A percentile compares a stretch with the other conserved stretches of the same genome.
Evolutionary conservation across 2,888 invertebrate species (phyloP).

Genomic region (Esperia sulphurella): DNA sequence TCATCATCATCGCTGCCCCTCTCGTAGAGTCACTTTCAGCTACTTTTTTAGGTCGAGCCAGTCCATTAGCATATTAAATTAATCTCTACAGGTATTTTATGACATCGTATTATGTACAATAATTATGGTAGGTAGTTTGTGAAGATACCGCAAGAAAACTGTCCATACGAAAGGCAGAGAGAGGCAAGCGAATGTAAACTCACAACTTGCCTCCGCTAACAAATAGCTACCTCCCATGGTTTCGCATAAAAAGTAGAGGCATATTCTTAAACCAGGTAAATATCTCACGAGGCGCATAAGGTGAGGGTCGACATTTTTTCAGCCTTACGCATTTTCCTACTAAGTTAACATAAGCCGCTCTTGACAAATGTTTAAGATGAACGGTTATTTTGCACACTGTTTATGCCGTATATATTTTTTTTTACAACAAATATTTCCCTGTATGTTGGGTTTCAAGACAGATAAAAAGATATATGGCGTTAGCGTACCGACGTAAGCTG

Average conservation of each 20-base stretch:
- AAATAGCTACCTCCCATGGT: constrained; percentile 13
- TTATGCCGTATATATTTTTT: constrained; percentile 57
- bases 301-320: constrained; percentile 51
- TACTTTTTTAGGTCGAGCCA: too few relatives aligned
- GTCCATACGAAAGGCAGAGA: too few relatives aligned
- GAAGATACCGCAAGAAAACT: too few relatives aligned
- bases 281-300: constrained; percentile 42
- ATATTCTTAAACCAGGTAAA: constrained; percentile 45
- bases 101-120: too few relatives aligned
- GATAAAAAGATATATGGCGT: constrained; percentile 43
- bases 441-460: constrained; percentile 39
- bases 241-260: constrained; percentile 29
- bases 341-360: constrained; percentile 71
- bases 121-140: too few relatives aligned
- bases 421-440: constrained; percentile 41
- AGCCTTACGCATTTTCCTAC: constrained; percentile 54
- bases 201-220: not conserved
- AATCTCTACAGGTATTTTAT: too few relatives aligned
- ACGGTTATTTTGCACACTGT: constrained; percentile 72
- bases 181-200: too few relatives aligned
- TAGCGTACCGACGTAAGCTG: constrained; percentile 32
- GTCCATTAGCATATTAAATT: too few relatives aligned
- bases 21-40: too few relatives aligned
- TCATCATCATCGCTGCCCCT: too few relatives aligned
- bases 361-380: constrained; percentile 77